A percentile compares a stretch with the other conserved stretches of the same genome.
Evolutionary conservation across 2,113 vertebrate genomes (phyloP).

Genomic region (Vanacampus margaritifer): DNA sequence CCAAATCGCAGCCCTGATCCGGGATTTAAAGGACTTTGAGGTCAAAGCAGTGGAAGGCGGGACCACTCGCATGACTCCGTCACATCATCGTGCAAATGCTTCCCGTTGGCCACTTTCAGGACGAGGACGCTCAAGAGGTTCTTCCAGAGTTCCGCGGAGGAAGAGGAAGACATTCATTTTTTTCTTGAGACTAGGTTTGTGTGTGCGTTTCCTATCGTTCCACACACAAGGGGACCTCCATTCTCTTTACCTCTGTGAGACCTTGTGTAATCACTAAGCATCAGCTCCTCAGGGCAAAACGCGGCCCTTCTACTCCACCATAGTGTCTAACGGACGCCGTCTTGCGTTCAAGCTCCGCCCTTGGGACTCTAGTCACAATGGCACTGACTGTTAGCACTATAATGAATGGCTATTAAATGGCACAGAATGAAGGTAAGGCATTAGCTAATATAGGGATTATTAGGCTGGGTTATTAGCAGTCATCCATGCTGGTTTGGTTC

Average conservation of each 20-base stretch:
- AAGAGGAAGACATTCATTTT: slow-evolving; percentile 38
- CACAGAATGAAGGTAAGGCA: slow-evolving; percentile 41
- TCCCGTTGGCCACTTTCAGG: slow-evolving; percentile 20
- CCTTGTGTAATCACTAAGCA: slow-evolving; percentile 48
- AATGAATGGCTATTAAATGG: slow-evolving; percentile 61
- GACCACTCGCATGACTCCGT: slow-evolving; percentile 4
- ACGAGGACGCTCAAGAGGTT: slow-evolving; percentile 20
- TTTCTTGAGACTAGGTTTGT: slow-evolving; percentile 3
- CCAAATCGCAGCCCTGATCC: slow-evolving; percentile 28
- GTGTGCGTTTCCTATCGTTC: slow-evolving; percentile 28
- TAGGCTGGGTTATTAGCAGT: slow-evolving; percentile 69
- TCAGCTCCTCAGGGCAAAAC: slow-evolving; percentile 44
- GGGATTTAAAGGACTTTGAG: slow-evolving; percentile 28
- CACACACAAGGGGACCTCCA: slow-evolving; percentile 39
- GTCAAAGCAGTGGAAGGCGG: not conserved
- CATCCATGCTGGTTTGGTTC: slow-evolving; percentile 64
- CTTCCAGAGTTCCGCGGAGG: slow-evolving; percentile 13
- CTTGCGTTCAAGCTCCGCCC: slow-evolving; percentile 20
- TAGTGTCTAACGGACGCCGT: slow-evolving; percentile 17
- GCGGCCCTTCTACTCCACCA: slow-evolving; percentile 11
- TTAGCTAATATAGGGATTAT: slow-evolving; percentile 62
- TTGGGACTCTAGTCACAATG: slow-evolving; percentile 40
- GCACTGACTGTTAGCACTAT: slow-evolving; percentile 47
- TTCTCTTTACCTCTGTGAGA: slow-evolving; percentile 52
- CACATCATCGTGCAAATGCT: slow-evolving; percentile 22